Evolutionary conservation across 2,888 invertebrate species (phyloP), one percentile per base, ranked within the genome.

Genomic region (Ectemnius cavifrons): DNA sequence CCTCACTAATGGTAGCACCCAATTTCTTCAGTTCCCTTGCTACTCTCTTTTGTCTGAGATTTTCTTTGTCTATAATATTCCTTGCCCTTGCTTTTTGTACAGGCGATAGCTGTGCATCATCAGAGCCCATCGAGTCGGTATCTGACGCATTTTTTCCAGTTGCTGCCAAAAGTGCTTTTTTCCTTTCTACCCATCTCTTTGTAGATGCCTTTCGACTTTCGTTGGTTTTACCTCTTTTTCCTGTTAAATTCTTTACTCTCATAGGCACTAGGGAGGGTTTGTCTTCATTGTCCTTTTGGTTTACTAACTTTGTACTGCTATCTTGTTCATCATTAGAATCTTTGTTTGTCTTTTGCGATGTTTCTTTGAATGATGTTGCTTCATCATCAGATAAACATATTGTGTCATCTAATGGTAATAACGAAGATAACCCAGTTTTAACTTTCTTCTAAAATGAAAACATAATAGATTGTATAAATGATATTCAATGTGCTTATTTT

Each of bases 111-210:
- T 90, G 85, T 0, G 83, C 71, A 3, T 86, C 85, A 23, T 88
- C 89, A 0, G 89, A 88, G 18, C 63, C 83, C 52, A 83, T 76
- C 0, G 90, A 90, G 61, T 91, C 91, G 18, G 88, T 88, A 63
- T 91, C 91, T 0, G 90, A 88, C 1, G 83, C 84, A 8, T 82
- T 79, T 64, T 89, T 86, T 0, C 90, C 90, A 5, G 86, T 89
- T 1, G 89, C 89, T 4, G 88, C 90, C 28, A 89, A 76, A 3
- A 90, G 77, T 0, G 90, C 90, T 47, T 86, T 89, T 63, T 91
- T 90, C n/a, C 91, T 85, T 2, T 87, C 90, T 0, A 87, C 89
- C 90, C 90, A 91, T 46, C 91, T 88, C 75, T 89, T 89, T 0
- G 90, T 89, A 4, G 87, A 90, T 6, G 88, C 90, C 71, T 85